Conservation (phyloP, 1,140 invertebrate species). For the Xylocopa sonorina region DNA sequence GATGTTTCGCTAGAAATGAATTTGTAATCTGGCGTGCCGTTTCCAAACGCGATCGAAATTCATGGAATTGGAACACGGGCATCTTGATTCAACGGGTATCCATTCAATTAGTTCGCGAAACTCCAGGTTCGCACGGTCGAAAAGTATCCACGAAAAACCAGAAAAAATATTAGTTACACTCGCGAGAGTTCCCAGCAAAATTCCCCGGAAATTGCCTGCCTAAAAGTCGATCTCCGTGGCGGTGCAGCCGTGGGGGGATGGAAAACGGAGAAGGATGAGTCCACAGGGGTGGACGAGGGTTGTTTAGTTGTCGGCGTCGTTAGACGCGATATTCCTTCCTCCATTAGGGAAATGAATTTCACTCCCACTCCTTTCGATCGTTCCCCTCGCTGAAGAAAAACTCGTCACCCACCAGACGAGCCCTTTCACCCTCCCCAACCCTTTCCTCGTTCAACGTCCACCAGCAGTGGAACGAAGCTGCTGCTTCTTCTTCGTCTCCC, state of each 20-base stretch:
- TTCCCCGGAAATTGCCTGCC: conserved; percentile 16
- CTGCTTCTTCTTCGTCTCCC: background rate
- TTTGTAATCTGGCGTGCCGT: too few relatives aligned
- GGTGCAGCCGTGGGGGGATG: background rate
- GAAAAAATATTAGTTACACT: background rate
- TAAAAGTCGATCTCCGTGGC: background rate
- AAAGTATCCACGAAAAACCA: background rate
- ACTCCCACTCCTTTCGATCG: conserved; percentile 42
- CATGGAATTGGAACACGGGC: too few relatives aligned
- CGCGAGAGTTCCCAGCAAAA: conserved; percentile 1
- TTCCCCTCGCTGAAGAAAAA: conserved; percentile 31
- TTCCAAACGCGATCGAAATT: too few relatives aligned
- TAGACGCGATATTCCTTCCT: conserved; percentile 67
- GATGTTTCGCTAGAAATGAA: too few relatives aligned
- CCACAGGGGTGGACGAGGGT: conserved; percentile 32
- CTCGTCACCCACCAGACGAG: background rate
- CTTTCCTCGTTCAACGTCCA: background rate
- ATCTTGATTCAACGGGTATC: too few relatives aligned
- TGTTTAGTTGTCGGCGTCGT: conserved; percentile 67
- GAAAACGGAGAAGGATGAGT: background rate
- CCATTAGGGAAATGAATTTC: conserved; percentile 74
- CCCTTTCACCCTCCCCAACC: background rate
- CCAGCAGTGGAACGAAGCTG: too few relatives aligned
- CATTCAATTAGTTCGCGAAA: too few relatives aligned
- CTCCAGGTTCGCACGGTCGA: too few relatives aligned